Base-by-base conservation (phyloP, 2,888 invertebrate genomes). In the Gymnoscelis rufifasciata region DNA sequence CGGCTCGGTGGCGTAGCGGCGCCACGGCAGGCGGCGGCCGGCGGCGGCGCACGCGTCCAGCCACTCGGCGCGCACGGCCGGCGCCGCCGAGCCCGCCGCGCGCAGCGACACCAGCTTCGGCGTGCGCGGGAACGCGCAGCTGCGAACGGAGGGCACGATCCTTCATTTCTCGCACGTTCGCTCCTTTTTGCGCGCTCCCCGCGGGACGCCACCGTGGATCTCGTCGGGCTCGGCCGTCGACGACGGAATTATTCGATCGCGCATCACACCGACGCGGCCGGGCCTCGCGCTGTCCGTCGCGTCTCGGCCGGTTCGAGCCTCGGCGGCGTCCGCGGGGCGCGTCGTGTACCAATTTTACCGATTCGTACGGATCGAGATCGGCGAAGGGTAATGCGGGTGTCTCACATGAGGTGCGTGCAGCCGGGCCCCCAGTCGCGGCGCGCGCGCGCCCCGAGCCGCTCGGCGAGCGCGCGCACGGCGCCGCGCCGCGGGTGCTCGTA, bases 91-190 rank as follows among this genome's bases (percentile, higher is more conserved):
- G 67, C 48, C 91, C 91, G 14, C 43, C 1, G 91, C 90, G 57
- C 89, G 89, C 1, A 94, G 93, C 77, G 93, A 91, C 39, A 91
- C 90, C 72, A 94, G 94, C 78, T 97, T 97, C 3, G 97, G 97
- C 3, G 97, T 97, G 75, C 95, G 95, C 3, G 91, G 84, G 80
- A 96, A 97, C 7, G 97, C 97, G 83, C 97, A 97, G 33, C 97
- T 96, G 77, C 29, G n/a, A n/a, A n/a, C n/a, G n/a, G n/a, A n/a
- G 5, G 13, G 39, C 7, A 15, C 19, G 19, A 19, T 19, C 19
- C 2, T n/a, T n/a, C n/a, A n/a, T n/a, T n/a, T n/a, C n/a, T n/a
- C n/a, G 19, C 11, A 26, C 8, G 14, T 26, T 26, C 26, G n/a
- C n/a, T 26, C 26, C 5, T 26, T 1, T 7, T 7, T 7, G 26